Base-by-base conservation (phyloP, 2,888 invertebrate species). In the Heliconius hortense region DNA sequence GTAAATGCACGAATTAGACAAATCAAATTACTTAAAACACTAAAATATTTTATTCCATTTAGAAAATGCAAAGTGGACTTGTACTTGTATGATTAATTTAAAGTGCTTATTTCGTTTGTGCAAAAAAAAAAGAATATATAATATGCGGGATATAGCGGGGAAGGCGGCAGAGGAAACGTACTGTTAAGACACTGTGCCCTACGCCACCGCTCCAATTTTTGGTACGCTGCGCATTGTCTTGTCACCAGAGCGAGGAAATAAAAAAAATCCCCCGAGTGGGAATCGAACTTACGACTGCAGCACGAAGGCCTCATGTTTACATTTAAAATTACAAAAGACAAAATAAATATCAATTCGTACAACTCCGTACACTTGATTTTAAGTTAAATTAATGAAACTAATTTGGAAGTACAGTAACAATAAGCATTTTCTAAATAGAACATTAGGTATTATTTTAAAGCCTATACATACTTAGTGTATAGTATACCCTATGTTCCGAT, bases 401-500 rank as follows among this genome's bases (percentile, higher is more conserved):
- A 21, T 21, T 48, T 21, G 48, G 2, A 48, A 48, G 48, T 48
- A 48, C 0, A 56, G 11, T 3, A 60, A 24, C 26, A 24, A n/a
- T 64, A 64, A 0, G 48, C 60, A 75, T 31, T 72, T 64, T 35
- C 85, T 87, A 88, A 64, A 64, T 64, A 64, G n/a, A 64, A 64
- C 11, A 64, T 84, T 82, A 88, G 86, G 85, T 87, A 87, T 79
- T 73, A 53, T 74, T 86, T 90, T 89, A 90, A 92, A 91, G 90
- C 88, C 90, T 91, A 92, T 75, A 72, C 74, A 73, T 75, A 78
- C 72, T 73, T 76, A 88, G 88, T 84, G 86, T 88, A 88, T 88
- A 80, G 72, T 76, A 85, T 93, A 93, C 93, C 93, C 93, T 91
- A 93, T 89, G 83, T 82, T 89, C 93, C 93, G 90, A 90, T 89